Percentiles rank a stretch among this genome's conserved stretches.
These are phyloP conservation scores for Rhineura floridana DNA, from an alignment of 2,113 vertebrate genomes.

Conservation along the genomic window DNA sequence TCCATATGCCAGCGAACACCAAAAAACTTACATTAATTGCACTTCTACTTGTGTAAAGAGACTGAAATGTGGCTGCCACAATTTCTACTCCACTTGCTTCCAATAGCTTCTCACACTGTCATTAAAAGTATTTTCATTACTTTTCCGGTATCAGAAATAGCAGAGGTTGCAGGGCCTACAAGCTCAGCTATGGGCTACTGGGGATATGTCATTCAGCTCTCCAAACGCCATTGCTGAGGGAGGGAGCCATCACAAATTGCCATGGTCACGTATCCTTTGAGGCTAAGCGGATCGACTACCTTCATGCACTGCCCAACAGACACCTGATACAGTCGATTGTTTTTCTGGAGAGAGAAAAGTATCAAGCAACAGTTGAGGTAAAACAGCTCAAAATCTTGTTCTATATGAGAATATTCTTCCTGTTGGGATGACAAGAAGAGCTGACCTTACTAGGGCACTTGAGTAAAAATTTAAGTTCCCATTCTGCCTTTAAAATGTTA, in stretches of 20 bases:
- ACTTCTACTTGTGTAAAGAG: background rate
- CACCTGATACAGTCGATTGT: slow-evolving; percentile 92
- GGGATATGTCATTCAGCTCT: slow-evolving; percentile 70
- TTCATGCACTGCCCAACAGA: slow-evolving; percentile 94
- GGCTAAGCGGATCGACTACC: slow-evolving; percentile 74
- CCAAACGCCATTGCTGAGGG: slow-evolving; percentile 89
- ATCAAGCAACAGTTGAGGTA: background rate
- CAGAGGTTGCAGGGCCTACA: background rate
- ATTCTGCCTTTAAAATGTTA: background rate
- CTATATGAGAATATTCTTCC: background rate
- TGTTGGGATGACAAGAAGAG: background rate
- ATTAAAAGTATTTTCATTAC: background rate
- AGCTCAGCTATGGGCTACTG: background rate
- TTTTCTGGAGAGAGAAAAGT: slow-evolving; percentile 76
- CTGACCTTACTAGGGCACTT: background rate
- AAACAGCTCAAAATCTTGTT: background rate
- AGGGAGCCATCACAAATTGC: slow-evolving; percentile 90
- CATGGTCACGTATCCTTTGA: slow-evolving; percentile 88
- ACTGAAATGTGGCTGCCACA: slow-evolving; percentile 3
- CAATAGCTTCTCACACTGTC: background rate
- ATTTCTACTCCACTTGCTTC: background rate
- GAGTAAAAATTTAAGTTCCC: no score
- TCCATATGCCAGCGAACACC: slow-evolving; percentile 25
- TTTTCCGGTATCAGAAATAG: rapidly evolving
- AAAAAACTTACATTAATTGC: background rate